Percentiles rank a stretch among this genome's conserved stretches.
phyloP scores from a whole-genome alignment of 2,797 vertebrate species.

The Triplophysa yarkandensis region DNA sequence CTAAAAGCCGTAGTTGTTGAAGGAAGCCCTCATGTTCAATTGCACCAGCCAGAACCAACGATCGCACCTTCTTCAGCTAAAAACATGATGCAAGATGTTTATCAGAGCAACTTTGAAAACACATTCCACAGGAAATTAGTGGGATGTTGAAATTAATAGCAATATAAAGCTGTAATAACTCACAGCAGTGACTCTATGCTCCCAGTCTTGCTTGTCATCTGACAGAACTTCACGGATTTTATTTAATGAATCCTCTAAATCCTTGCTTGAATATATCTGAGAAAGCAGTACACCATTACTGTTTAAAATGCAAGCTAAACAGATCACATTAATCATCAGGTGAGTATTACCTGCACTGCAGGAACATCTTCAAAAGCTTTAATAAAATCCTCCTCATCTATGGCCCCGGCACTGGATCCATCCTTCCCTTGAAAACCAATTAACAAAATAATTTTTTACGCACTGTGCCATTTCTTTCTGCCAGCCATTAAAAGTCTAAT shows the following conservation, averaged over 20 bases:
- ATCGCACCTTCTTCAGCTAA: slow-evolving; percentile 95
- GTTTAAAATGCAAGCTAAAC: neutral
- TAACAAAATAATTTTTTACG: neutral
- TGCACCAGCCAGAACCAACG: slow-evolving; percentile 89
- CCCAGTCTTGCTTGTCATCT: slow-evolving; percentile 98
- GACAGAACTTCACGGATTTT: slow-evolving; percentile 94
- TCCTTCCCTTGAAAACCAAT: slow-evolving; percentile 78
- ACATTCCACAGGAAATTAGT: neutral
- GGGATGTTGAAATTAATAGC: neutral
- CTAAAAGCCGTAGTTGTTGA: slow-evolving; percentile 91
- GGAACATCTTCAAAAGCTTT: slow-evolving; percentile 96
- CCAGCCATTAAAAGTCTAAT: neutral
- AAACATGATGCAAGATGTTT: neutral
- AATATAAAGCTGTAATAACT: slow-evolving; percentile 57
- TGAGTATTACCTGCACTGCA: slow-evolving; percentile 78
- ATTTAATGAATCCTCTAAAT: slow-evolving; percentile 91
- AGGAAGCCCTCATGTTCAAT: slow-evolving; percentile 90
- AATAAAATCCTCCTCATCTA: slow-evolving; percentile 97
- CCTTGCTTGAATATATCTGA: slow-evolving; percentile 93
- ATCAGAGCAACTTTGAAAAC: neutral
- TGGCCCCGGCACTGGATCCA: slow-evolving; percentile 88
- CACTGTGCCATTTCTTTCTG: neutral
- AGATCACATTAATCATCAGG: neutral
- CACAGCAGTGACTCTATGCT: slow-evolving; percentile 92
- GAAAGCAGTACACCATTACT: slow-evolving; percentile 24